phyloP scores from a whole-genome alignment of 2,797 vertebrate species.

The Anguilla marmorata region DNA sequence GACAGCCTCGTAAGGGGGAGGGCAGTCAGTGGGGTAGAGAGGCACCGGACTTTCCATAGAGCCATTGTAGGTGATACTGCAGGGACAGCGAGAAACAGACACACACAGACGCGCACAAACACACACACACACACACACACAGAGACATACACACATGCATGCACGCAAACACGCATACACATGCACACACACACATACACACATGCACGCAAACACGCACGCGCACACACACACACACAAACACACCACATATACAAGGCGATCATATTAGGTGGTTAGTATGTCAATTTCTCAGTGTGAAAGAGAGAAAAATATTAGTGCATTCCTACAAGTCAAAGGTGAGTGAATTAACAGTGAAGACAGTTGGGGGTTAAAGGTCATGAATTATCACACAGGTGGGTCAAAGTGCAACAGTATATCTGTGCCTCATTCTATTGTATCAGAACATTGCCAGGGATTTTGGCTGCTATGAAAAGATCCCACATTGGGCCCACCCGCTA shows the following conservation, averaged over 20 bases:
- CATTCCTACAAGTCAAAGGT: not conserved
- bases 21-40: slow-evolving; percentile 92
- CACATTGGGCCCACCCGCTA: not conserved
- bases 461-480: not conserved
- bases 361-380: not conserved
- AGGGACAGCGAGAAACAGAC: slow-evolving; percentile 16
- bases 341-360: not conserved
- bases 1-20: slow-evolving; percentile 92
- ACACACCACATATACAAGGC: not conserved
- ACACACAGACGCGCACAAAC: slow-evolving; percentile 23
- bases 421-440: not conserved
- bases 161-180: too few relatives aligned
- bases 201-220: too few relatives aligned
- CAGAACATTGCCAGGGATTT: not conserved
- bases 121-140: slow-evolving; percentile 8
- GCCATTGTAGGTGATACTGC: slow-evolving; percentile 95
- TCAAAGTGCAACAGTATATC: not conserved
- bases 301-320: not conserved
- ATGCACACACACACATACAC: slow-evolving; percentile 1
- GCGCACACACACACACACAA: not conserved
- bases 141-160: not conserved
- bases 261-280: not conserved
- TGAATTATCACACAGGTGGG: not conserved
- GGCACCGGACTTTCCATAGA: slow-evolving; percentile 97
- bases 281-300: not conserved